A percentile compares a stretch with the other conserved stretches of the same genome.
phyloP scores from a whole-genome alignment of 2,113 vertebrate species.

The Taxidea taxus region DNA sequence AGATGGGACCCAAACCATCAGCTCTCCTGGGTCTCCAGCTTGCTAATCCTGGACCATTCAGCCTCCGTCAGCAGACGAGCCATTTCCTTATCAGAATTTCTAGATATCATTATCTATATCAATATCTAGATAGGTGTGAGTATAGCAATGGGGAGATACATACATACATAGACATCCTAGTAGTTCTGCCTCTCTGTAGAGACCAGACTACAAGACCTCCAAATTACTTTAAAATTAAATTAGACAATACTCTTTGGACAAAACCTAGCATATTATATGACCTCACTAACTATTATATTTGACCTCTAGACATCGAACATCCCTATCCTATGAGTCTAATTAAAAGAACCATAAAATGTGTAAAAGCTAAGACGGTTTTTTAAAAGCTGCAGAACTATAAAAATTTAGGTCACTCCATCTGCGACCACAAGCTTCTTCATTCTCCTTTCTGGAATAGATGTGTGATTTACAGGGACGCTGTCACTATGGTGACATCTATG shows the following conservation, averaged over 20 bases:
- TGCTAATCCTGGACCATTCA: not conserved
- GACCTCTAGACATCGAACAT: not conserved
- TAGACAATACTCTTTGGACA: not conserved
- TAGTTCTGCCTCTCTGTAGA: not conserved
- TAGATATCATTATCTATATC: not conserved
- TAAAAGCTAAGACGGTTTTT: not conserved
- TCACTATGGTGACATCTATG: slow-evolving; percentile 21
- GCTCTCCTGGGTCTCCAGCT: not conserved
- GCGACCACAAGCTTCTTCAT: not conserved
- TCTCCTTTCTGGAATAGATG: not conserved
- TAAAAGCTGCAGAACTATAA: not conserved
- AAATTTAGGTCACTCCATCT: not conserved
- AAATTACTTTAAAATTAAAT: not conserved
- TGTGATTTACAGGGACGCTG: not conserved
- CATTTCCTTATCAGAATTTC: not conserved
- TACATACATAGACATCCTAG: not conserved
- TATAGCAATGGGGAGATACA: not conserved
- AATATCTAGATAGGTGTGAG: no score
- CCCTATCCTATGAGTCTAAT: not conserved
- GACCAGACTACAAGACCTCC: not conserved
- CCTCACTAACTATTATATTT: slow-evolving; percentile 4
- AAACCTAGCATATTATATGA: not conserved
- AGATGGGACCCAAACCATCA: not conserved
- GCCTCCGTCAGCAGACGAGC: not conserved
- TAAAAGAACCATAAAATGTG: not conserved